phyloP scores from a whole-genome alignment of 2,888 invertebrate genomes.

The Eueremaeus valkanovi region DNA sequence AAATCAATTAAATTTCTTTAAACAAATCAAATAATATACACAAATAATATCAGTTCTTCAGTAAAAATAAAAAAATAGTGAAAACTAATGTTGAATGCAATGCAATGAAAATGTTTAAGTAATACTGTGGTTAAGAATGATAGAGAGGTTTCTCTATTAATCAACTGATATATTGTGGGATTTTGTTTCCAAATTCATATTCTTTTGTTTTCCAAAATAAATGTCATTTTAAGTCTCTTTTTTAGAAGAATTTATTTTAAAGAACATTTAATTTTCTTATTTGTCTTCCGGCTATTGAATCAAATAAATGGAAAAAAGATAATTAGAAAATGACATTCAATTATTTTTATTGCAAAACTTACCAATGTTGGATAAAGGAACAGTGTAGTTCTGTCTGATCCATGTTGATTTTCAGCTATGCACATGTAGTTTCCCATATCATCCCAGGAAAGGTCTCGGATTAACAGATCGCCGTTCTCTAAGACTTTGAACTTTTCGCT shows the following conservation, averaged over 20 bases:
- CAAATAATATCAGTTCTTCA: too few species aligned
- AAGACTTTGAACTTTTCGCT: constrained; percentile 55
- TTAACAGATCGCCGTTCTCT: constrained; percentile 70
- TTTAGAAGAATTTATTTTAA: neutral
- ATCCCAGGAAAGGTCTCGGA: constrained; percentile 66
- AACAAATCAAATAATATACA: neutral
- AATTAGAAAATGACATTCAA: too few species aligned
- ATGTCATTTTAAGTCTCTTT: neutral
- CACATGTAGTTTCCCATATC: constrained; percentile 82
- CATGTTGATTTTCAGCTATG: constrained; percentile 56
- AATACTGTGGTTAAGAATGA: too few species aligned
- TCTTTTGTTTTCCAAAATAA: neutral
- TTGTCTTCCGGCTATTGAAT: neutral
- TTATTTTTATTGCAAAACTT: too few species aligned
- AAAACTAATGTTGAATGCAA: too few species aligned
- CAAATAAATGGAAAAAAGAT: neutral
- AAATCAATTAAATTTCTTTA: neutral
- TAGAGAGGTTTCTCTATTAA: too few species aligned
- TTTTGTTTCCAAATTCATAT: too few species aligned
- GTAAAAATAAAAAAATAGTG: too few species aligned
- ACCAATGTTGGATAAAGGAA: constrained; percentile 47
- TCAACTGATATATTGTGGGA: too few species aligned
- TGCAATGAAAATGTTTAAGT: too few species aligned
- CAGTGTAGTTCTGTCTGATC: constrained; percentile 43
- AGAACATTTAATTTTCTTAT: neutral